Evolutionary conservation across 2,888 invertebrate species (phyloP), one percentile per base, ranked within the genome.

Genomic region (Cheilosia grossa): DNA sequence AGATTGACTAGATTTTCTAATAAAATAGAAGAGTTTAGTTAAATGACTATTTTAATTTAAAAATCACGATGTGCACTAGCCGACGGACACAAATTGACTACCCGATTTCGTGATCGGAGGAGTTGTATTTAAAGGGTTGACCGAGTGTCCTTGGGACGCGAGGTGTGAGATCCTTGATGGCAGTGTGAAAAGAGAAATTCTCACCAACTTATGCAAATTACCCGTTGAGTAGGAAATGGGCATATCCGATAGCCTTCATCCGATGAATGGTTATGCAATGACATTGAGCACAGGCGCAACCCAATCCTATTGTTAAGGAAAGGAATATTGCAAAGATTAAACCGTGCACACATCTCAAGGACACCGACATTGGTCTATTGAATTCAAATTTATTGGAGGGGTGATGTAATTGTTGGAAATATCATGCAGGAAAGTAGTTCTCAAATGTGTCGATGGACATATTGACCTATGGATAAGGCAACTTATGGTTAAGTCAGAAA

Each of bases 141-240:
- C 15, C 2, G 54, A 47, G 56, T 70, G 78, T 56, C 69, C 78
- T 78, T 78, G 69, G 37, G 15, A 5, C 21, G 10, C 2, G 49
- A 63, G 54, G 40, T 69, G 40, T 6, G 19, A 63, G 30, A 51
- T 58, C 33, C 42, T 72, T 79, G 42, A 79, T 79, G 72, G 27
- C 33, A 27, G 79, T 79, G 79, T 79, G 79, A 79, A 79, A 79
- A 79, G 66, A 79, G 79, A 79, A 79, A 79, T 70, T 64, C 33
- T 64, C 4, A 64, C 15, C 47, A 40, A 33, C 37, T 37, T 79
- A 72, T 79, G 64, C 66, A 72, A 79, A 79, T 64, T 40, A 58
- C n/a, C 49, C 30, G 6, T 63, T 63, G 42, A n/a, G 15, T 13
- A 15, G 40, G 9, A 19, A 49, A 56, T 17, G 7, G 15, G 6